These are phyloP conservation scores for Archocentrus centrarchus DNA, from an alignment of 2,113 vertebrate genomes.

Conservation along the genomic window DNA sequence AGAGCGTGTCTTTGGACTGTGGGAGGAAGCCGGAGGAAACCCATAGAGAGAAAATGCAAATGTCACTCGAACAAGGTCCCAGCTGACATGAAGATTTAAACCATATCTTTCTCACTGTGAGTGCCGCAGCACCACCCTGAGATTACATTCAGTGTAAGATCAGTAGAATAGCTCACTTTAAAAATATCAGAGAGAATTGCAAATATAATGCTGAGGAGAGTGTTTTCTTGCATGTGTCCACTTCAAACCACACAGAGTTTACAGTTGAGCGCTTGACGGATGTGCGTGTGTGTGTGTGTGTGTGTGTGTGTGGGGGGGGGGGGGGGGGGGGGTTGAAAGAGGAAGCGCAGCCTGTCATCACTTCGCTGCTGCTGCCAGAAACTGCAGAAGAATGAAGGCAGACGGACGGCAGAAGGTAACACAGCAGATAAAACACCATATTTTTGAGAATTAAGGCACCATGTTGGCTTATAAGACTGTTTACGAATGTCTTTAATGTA, in stretches of 20 bases:
- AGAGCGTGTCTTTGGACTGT: background rate
- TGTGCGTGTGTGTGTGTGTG: conserved; percentile 9
- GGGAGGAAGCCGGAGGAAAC: background rate
- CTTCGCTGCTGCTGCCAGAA: background rate
- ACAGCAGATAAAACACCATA: background rate
- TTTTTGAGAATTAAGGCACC: background rate
- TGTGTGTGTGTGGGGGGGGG: background rate
- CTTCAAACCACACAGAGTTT: background rate
- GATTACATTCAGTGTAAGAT: background rate
- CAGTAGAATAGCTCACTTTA: fast-evolving
- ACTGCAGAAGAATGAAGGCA: conserved; percentile 42
- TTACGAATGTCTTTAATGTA: background rate
- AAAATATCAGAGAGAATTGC: background rate
- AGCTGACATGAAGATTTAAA: background rate
- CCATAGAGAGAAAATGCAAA: background rate
- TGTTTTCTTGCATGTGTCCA: conserved; percentile 5
- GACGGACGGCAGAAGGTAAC: conserved; percentile 56
- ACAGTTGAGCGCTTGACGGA: conserved; percentile 36
- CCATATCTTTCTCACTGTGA: background rate
- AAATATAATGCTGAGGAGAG: background rate
- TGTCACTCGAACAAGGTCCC: background rate
- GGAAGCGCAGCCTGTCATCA: conserved; percentile 37
- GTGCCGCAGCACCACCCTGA: background rate
- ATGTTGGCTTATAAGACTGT: background rate
- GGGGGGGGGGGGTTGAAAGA: conserved; percentile 51